phyloP scores from a whole-genome alignment of 2,113 vertebrate genomes.

The Epinephelus fuscoguttatus region DNA sequence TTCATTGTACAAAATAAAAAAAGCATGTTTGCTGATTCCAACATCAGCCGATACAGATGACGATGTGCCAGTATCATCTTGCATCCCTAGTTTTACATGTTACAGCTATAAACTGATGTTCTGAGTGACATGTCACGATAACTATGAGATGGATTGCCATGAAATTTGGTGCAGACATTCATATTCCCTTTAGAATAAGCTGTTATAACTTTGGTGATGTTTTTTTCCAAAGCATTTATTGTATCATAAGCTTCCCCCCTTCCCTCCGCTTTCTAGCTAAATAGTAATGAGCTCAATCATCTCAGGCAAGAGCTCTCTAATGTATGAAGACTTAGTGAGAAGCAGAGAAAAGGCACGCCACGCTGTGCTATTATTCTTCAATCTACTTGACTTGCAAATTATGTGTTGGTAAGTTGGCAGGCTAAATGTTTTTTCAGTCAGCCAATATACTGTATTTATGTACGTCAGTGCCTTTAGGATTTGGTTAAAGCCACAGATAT shows the following conservation, averaged over 20 bases:
- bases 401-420: conserved; percentile 32
- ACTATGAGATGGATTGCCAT: neutral
- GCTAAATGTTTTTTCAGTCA: conserved; percentile 47
- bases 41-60: too few species aligned
- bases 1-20: too few species aligned
- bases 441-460: conserved; percentile 10
- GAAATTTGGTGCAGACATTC: too few species aligned
- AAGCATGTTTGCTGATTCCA: too few species aligned
- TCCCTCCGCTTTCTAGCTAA: conserved; percentile 14
- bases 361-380: conserved; percentile 54
- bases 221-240: neutral
- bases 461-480: conserved; percentile 20
- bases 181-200: neutral
- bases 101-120: too few species aligned
- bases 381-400: conserved; percentile 67
- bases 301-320: conserved; percentile 37
- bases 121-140: neutral
- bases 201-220: neutral
- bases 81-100: too few species aligned
- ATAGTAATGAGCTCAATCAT: conserved; percentile 38
- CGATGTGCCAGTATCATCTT: too few species aligned
- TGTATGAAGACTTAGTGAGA: conserved; percentile 29
- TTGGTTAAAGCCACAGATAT: conserved; percentile 1
- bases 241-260: conserved; percentile 26
- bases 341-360: conserved; percentile 34